Base-by-base conservation (phyloP, 2,113 vertebrate species). In the Myrmecophaga tridactyla region DNA sequence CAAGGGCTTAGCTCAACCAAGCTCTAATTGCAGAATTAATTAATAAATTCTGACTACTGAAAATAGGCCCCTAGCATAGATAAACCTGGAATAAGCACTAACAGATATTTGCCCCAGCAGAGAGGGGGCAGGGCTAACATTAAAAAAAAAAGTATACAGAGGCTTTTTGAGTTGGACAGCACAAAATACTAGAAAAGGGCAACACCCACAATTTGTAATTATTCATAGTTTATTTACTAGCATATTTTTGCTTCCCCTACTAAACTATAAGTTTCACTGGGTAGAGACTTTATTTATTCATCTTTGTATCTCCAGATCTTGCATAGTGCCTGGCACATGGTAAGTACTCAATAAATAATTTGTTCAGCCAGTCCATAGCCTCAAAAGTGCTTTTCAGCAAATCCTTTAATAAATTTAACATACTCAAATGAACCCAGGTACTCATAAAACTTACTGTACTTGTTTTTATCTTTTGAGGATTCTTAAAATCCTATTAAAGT, bases 381-480 rank as follows among this genome's bases (percentile, higher is more conserved):
- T 41, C 53, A 73, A 60, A 84, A 82, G 34, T 69, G 85, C 21
- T n/a, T 95, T 73, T 14, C 76, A 69, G 36, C 9, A 63, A 81
- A n/a, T 56, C 41, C 60, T 81, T 93, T 87, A 58, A 60, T 86
- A 77, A 83, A 82, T 62, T 90, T 92, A 56, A 39, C 65, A 1
- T 67, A 53, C 82, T 76, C 17, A 81, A 14, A 56, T 86, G 14
- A 56, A 83, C 89, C 39, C 76, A 69, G 56, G 39, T 56, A 8
- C 15, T 86, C 11, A 7, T 31, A 83, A 53, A 10, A 86, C 4
- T 83, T 10, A 70, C 12, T 67, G 2, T 58, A 43, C 34, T 89
- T 89, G 7, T 53, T 88, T 77, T 83, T 53, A 60, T 51, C 70
- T 86, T 93, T 84, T 93, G 53, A 92, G 34, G 31, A 83, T 65